These are phyloP conservation scores for Aleadryas rufinucha DNA, from an alignment of 2,113 vertebrate species.

Conservation along the genomic window DNA sequence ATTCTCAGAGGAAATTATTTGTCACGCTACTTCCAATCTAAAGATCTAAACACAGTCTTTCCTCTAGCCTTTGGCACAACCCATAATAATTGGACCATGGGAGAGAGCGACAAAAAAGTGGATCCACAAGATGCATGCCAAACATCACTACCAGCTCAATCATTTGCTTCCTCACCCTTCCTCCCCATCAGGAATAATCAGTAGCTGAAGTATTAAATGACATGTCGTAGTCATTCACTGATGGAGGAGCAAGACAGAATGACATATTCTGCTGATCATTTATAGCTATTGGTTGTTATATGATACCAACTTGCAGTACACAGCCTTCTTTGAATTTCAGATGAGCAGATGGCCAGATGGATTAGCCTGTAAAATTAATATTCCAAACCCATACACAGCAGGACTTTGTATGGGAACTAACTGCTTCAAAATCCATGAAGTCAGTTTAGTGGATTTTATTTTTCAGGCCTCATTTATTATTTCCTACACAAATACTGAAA, in stretches of 20 bases:
- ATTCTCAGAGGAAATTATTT: conserved; percentile 68
- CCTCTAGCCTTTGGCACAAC: conserved; percentile 61
- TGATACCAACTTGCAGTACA: conserved; percentile 11
- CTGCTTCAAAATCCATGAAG: neutral
- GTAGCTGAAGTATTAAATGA: conserved; percentile 42
- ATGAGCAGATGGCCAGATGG: conserved; percentile 42
- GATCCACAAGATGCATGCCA: conserved; percentile 39
- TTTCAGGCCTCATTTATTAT: neutral
- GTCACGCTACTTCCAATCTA: conserved; percentile 58
- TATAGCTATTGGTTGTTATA: conserved; percentile 17
- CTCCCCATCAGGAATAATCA: conserved; percentile 40
- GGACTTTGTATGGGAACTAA: neutral
- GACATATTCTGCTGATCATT: conserved; percentile 28
- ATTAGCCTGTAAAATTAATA: conserved; percentile 61
- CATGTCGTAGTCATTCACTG: neutral
- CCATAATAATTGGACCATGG: conserved; percentile 59
- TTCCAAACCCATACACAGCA: neutral
- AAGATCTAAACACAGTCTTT: conserved; percentile 62
- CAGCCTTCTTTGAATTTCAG: conserved; percentile 45
- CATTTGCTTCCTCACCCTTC: conserved; percentile 27
- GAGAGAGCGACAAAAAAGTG: conserved; percentile 34
- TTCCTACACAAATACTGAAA: neutral
- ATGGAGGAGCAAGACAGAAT: conserved; percentile 7
- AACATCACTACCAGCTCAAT: conserved; percentile 21
- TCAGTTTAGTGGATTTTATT: neutral